Conservation (phyloP, 1,140 invertebrate species). For the Berghia stephanieae region DNA sequence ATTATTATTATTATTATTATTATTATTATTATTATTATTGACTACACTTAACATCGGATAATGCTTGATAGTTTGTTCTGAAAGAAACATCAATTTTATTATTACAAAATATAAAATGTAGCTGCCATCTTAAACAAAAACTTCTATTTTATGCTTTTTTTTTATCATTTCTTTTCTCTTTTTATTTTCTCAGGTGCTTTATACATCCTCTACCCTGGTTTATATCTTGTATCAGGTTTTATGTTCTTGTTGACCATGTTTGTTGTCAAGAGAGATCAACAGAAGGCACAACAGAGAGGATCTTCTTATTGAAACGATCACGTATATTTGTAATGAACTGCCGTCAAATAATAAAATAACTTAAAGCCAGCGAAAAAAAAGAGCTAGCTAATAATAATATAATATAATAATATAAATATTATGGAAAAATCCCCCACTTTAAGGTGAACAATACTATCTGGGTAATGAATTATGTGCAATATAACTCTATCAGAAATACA, state of each 20-base stretch:
- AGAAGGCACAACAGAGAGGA: constrained; percentile 35
- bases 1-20: too few species aligned
- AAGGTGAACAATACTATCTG: too few species aligned
- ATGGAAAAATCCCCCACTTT: too few species aligned
- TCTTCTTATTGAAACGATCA: too few species aligned
- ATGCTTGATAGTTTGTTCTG: background rate
- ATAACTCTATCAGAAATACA: too few species aligned
- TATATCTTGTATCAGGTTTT: constrained; percentile 62
- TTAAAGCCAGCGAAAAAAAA: too few species aligned
- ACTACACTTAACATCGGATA: too few species aligned
- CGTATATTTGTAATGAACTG: too few species aligned
- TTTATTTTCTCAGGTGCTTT: constrained; percentile 57
- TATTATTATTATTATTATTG: background rate
- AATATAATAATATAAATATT: too few species aligned
- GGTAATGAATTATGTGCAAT: too few species aligned
- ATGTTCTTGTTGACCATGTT: constrained; percentile 63
- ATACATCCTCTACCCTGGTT: constrained; percentile 65
- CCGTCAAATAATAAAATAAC: too few species aligned
- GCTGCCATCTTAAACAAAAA: background rate
- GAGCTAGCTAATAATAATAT: too few species aligned
- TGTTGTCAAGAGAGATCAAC: constrained; percentile 59
- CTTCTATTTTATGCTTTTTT: background rate
- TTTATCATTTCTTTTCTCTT: background rate
- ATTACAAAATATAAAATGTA: background rate
- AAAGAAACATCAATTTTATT: background rate